Evolutionary conservation across 2,797 vertebrate species (phyloP).

Genomic region (Aplochiton taeniatus): DNA sequence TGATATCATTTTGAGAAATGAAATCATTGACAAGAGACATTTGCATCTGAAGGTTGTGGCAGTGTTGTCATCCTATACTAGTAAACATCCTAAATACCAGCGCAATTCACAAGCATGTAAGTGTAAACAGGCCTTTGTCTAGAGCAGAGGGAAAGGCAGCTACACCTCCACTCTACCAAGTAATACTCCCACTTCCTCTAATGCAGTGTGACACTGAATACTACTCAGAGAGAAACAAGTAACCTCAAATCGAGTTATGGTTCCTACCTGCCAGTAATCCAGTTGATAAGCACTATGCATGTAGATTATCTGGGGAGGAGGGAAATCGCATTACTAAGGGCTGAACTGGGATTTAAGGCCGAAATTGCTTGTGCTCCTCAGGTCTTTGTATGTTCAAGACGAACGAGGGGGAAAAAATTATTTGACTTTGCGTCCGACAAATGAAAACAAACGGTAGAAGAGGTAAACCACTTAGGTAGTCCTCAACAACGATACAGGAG

Average conservation of each 20-base stretch:
- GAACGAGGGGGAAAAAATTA: constrained; percentile 73
- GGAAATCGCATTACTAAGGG: constrained; percentile 79
- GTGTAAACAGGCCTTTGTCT: constrained; percentile 36
- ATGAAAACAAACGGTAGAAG: constrained; percentile 27
- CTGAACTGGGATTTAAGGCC: constrained; percentile 75
- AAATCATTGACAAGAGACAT: constrained; percentile 50
- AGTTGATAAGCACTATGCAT: constrained; percentile 85
- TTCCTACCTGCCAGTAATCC: constrained; percentile 83
- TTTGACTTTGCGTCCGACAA: constrained; percentile 70
- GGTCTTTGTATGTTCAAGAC: constrained; percentile 72
- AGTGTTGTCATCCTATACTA: constrained; percentile 24
- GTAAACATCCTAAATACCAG: constrained; percentile 7
- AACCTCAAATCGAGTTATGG: constrained; percentile 82
- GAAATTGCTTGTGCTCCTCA: constrained; percentile 75
- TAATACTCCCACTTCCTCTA: constrained; percentile 69
- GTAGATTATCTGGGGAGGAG: constrained; percentile 79
- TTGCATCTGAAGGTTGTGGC: constrained; percentile 35
- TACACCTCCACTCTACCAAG: constrained; percentile 58
- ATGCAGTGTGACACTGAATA: constrained; percentile 80
- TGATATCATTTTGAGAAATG: background rate
- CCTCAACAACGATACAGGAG: constrained; percentile 16
- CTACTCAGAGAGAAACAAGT: constrained; percentile 80
- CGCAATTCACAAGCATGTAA: constrained; percentile 33
- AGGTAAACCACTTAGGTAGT: constrained; percentile 31
- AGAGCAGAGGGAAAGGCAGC: constrained; percentile 50